These are phyloP conservation scores for Pangasius macronema DNA, from an alignment of 2,797 vertebrate species.

Conservation along the genomic window DNA sequence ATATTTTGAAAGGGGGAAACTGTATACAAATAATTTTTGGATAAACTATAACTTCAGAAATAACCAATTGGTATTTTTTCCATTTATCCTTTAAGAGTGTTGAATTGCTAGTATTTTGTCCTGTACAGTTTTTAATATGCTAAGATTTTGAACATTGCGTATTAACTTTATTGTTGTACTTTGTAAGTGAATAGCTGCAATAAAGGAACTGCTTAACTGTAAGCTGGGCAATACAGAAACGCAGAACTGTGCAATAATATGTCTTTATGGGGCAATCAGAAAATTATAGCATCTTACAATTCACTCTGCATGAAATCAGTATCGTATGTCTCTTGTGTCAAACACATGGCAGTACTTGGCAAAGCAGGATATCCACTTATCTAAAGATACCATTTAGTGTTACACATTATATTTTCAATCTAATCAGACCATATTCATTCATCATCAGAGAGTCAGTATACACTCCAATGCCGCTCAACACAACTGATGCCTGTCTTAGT, in stretches of 20 bases:
- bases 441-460: background rate
- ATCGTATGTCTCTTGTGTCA: background rate
- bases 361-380: background rate
- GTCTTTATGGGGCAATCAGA: constrained; percentile 33
- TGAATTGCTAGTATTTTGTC: background rate
- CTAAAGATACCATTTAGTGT: background rate
- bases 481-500: background rate
- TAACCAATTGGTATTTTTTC: background rate
- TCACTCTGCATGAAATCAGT: constrained; percentile 20
- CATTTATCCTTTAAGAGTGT: background rate
- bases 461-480: background rate
- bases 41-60: background rate
- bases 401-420: background rate
- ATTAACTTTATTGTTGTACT: background rate
- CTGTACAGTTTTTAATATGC: background rate
- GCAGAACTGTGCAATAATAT: constrained; percentile 27
- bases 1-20: background rate
- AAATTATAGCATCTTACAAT: constrained; percentile 24
- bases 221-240: constrained; percentile 16
- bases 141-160: background rate
- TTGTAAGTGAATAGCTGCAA: constrained; percentile 1
- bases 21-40: background rate
- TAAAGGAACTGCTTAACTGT: constrained; percentile 16
- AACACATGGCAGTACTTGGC: background rate
- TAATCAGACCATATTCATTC: background rate